Evolutionary conservation across 2,888 invertebrate genomes (phyloP), one percentile per base, ranked within the genome.

Genomic region (Mechanitis messenoides): DNA sequence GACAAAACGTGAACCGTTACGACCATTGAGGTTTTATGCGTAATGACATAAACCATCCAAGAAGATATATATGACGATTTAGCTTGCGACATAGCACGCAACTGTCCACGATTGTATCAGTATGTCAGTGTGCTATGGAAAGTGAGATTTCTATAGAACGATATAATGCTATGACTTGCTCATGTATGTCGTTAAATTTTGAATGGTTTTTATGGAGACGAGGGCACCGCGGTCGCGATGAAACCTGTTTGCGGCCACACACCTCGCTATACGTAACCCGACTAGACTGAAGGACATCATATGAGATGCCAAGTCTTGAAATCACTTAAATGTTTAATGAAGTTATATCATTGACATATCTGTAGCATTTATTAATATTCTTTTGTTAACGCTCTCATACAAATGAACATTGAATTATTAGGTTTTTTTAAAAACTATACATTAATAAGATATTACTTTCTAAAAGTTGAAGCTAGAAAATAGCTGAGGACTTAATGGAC

Each of bases 211-310:
- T 80, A 73, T 75, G 71, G 74, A 67, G 63, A 64, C 72, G 75
- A 72, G 66, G 60, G 61, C 69, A 64, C 60, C 61, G 69, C 68
- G 67, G 66, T 72, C 76, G 74, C 75, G 69, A 71, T 68, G 68
- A 74, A 85, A 85, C 87, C 84, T 76, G 87, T 85, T 84, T 74
- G 71, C 72, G 75, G 73, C 76, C 77, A 76, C 77, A 77, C 77
- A 77, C 74, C 72, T 72, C 71, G 74, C 67, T 66, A 50, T 42
- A 31, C 20, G 54, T 45, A 57, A 61, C 57, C 46, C 60, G 59
- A 56, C 61, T 58, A 60, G 58, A 56, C 56, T 53, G 62, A 68
- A 70, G 69, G 68, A 67, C 35, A 62, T 53, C 63, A 61, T 60
- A 61, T 60, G 60, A 46, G 65, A 65, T 63, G 58, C 59, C 60